These are phyloP conservation scores for Phrynocephalus versicolor DNA, from an alignment of 2,113 vertebrate genomes.

Conservation along the genomic window DNA sequence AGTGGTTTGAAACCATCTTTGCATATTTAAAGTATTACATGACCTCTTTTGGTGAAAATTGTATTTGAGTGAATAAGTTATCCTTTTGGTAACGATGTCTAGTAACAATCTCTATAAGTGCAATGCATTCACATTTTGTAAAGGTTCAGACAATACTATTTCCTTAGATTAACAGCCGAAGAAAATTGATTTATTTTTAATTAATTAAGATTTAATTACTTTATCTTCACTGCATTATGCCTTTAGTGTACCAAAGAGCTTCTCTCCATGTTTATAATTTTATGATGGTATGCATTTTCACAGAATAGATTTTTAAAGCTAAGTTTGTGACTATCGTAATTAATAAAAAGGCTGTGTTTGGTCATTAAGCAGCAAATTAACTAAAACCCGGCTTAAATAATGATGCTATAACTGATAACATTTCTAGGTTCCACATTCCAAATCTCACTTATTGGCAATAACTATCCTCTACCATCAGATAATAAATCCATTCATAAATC, in stretches of 20 bases:
- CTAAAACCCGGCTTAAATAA: conserved; percentile 61
- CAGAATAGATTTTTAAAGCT: conserved; percentile 62
- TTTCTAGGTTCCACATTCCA: conserved; percentile 52
- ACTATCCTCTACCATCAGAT: conserved; percentile 40
- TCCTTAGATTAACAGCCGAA: not conserved
- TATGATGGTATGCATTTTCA: conserved; percentile 46
- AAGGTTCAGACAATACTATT: not conserved
- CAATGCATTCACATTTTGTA: not conserved
- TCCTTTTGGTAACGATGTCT: too few species aligned
- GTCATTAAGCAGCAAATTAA: conserved; percentile 70
- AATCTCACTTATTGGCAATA: conserved; percentile 63
- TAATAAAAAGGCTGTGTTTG: conserved; percentile 65
- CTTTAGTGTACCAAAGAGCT: conserved; percentile 36
- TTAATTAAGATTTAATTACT: conserved; percentile 50
- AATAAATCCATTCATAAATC: conserved; percentile 51
- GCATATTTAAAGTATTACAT: conserved; percentile 4
- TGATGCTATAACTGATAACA: conserved; percentile 61
- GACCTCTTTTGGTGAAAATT: too few species aligned
- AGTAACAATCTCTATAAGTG: not conserved
- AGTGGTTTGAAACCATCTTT: not conserved
- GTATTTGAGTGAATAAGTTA: not conserved
- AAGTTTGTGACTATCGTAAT: conserved; percentile 47
- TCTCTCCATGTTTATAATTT: conserved; percentile 54
- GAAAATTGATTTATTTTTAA: conserved; percentile 33
- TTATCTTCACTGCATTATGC: conserved; percentile 42